phyloP scores from a whole-genome alignment of 2,888 invertebrate genomes.

The Saturnia japonica region DNA sequence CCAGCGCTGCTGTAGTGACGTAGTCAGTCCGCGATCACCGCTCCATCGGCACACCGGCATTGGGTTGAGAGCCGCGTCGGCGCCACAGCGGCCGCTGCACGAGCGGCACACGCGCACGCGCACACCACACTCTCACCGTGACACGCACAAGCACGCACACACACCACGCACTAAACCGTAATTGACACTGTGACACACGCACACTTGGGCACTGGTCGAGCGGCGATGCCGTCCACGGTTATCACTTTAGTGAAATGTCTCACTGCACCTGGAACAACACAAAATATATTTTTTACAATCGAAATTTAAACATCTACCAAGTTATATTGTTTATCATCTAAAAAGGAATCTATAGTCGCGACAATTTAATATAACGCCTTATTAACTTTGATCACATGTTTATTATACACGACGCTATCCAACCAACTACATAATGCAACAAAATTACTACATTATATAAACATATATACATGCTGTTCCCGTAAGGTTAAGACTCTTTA shows the following conservation, averaged over 20 bases:
- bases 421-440: too few relatives aligned
- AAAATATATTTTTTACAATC: constrained; percentile 14
- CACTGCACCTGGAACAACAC: constrained; percentile 61
- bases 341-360: too few relatives aligned
- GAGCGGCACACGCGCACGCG: constrained; percentile 62
- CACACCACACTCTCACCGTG: constrained; percentile 33
- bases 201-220: constrained; percentile 29
- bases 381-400: too few relatives aligned
- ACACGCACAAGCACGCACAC: constrained; percentile 42
- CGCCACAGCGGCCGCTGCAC: constrained; percentile 41
- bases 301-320: too few relatives aligned
- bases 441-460: too few relatives aligned
- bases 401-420: too few relatives aligned
- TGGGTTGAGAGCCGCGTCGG: constrained; percentile 68
- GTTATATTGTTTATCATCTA: too few relatives aligned
- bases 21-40: constrained; percentile 77
- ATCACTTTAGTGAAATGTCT: constrained; percentile 25
- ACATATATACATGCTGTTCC: too few relatives aligned
- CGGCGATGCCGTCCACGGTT: constrained; percentile 45
- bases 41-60: constrained; percentile 80
- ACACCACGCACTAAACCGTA: constrained; percentile 38
- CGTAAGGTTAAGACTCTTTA: too few relatives aligned
- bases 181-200: constrained; percentile 33
- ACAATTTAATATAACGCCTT: too few relatives aligned
- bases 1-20: constrained; percentile 78